Evolutionary conservation across 2,797 vertebrate genomes (phyloP).

Genomic region (Tinamus major): DNA sequence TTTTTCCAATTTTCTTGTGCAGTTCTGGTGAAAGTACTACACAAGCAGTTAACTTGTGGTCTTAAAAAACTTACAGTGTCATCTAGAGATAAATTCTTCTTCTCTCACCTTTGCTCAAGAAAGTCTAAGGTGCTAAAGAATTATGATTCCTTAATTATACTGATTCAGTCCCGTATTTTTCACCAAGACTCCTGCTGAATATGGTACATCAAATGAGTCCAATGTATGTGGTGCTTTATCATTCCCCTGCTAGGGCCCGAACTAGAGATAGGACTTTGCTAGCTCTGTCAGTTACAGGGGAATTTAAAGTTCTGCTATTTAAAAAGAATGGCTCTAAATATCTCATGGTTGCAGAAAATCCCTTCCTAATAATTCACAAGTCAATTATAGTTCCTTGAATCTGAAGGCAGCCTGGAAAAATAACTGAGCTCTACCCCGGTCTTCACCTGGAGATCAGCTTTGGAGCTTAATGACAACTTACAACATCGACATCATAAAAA

Average conservation of each 20-base stretch:
- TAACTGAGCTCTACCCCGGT: neutral
- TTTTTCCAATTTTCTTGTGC: neutral
- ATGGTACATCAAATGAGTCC: neutral
- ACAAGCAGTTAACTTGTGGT: slow-evolving; percentile 44
- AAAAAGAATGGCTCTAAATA: neutral
- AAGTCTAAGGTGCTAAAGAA: slow-evolving; percentile 30
- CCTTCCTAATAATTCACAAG: neutral
- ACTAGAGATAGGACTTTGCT: neutral
- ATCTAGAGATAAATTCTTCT: slow-evolving; percentile 49
- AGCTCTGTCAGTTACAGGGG: neutral
- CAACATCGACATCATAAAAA: neutral
- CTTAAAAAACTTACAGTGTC: slow-evolving; percentile 51
- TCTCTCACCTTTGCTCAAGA: neutral
- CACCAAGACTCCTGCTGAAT: neutral
- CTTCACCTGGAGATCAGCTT: neutral
- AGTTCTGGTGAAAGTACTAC: slow-evolving; percentile 42
- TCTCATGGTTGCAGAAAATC: neutral
- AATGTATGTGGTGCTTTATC: neutral
- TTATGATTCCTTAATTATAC: neutral
- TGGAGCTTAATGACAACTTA: neutral
- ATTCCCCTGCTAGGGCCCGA: neutral
- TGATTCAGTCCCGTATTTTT: neutral
- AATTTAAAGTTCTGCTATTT: neutral
- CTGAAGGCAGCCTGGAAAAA: slow-evolving; percentile 2
- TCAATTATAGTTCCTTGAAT: neutral